phyloP scores from a whole-genome alignment of 2,113 vertebrate species.

The Prolemur simus region DNA sequence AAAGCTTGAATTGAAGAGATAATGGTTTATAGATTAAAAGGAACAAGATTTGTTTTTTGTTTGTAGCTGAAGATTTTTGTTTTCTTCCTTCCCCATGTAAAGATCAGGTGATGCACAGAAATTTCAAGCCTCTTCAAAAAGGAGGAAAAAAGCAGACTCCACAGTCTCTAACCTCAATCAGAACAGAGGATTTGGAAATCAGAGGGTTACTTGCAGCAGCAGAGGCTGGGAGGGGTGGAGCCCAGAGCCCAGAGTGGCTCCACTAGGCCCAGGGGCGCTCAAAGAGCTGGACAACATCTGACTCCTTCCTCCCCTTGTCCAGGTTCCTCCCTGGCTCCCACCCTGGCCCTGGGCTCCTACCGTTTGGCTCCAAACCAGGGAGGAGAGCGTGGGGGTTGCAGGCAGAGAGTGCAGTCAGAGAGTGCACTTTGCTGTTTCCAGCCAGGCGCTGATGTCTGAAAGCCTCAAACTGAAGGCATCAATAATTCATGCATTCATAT shows the following conservation, averaged over 20 bases:
- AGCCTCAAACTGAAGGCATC: background rate
- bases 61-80: background rate
- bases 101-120: background rate
- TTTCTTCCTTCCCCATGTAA: background rate
- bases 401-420: background rate
- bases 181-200: background rate
- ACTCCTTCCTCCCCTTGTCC: background rate
- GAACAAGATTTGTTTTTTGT: constrained; percentile 14
- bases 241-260: too few species aligned
- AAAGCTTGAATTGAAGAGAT: constrained; percentile 31
- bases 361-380: background rate
- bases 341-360: background rate
- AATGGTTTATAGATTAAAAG: constrained; percentile 44
- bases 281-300: background rate
- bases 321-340: background rate
- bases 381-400: rapidly evolving
- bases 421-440: rapidly evolving
- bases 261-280: background rate
- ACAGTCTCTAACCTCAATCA: background rate
- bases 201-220: background rate
- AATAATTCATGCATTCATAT: constrained; percentile 44
- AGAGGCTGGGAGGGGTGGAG: background rate
- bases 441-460: background rate
- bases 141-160: background rate
- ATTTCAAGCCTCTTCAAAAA: background rate